Evolutionary conservation across 2,888 invertebrate genomes (phyloP), one percentile per base, ranked within the genome.

Genomic region (Eudemis profundana): DNA sequence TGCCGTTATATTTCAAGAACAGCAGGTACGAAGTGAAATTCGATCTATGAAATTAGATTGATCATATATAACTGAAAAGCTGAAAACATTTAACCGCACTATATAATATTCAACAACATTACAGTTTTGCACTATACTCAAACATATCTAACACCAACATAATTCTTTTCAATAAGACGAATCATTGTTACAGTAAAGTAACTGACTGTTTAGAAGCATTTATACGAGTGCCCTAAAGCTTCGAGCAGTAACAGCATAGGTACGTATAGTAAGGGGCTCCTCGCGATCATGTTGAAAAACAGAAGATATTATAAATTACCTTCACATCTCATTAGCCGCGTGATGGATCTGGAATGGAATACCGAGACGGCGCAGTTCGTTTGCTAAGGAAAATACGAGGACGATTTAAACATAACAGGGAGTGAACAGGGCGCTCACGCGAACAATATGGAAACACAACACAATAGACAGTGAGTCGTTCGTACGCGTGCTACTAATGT

Each of bases 401-500:
- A 73, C 73, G 76, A 81, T 79, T 81, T 77, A 78, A 81, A 78
- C 78, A 81, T 73, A 82, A 82, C 78, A 81, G 68, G 66, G 70
- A 70, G 72, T 40, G 67, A 64, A 68, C 70, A 70, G 64, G 59
- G 68, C 68, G 67, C 65, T 68, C 64, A 67, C 70, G 66, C 71
- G 71, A 68, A 71, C 76, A 70, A 74, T 79, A 78, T 79, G 73
- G 73, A 78, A 80, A 74, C 77, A 79, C 75, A 80, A 82, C 78
- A 79, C 68, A 73, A 76, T 78, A 78, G 75, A 78, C 78, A 75
- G 72, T 72, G 73, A 73, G 71, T 74, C 72, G 75, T 73, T 74
- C 72, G 74, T 60, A 68, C 63, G 46, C 68, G 69, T 70, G 68
- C 61, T 76, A 77, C 77, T 81, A 80, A 81, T 80, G 77, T 78